Base-by-base conservation (phyloP, 2,113 vertebrate species). In the Copsychus sechellarum region DNA sequence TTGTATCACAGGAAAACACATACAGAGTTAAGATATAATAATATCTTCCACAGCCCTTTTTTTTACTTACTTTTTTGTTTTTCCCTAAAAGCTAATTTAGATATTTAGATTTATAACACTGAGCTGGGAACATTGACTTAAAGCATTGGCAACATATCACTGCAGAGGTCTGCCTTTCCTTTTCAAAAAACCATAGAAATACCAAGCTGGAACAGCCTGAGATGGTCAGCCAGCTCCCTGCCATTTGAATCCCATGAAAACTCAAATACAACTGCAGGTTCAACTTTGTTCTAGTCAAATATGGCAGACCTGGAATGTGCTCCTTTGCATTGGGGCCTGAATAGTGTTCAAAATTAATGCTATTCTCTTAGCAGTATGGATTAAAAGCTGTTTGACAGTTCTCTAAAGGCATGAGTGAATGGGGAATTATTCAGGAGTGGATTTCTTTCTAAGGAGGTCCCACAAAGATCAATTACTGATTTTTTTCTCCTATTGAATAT, bases 231-330 rank as follows among this genome's bases (percentile, higher is more conserved):
- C 95, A 92, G 72, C 80, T 93, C 83, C 88, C 94, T 90, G 83
- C 86, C 90, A 31, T 92, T 92, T 93, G 83, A 97, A 81, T 83
- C 51, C 45, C 56, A 58, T 60, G 67, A 91, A 96, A 93, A 81
- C 79, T 91, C 67, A 90, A 93, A 92, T 93, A 86, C 70, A 96
- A 85, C 71, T 94, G 74, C 79, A 90, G 67, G 74, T 93, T 83
- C 62, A 83, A 77, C 54, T 92, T 90, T 88, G 62, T 93, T 95
- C 85, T 94, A 79, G 74, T 90, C 64, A 5, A 88, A 72, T 50
- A 92, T 18, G 8, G 47, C 25, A 54, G 79, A 56, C 28, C 25
- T 66, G 88, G 79, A 94, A 91, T 48, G 31, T 62, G 31, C 12
- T 88, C 64, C 51, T 90, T 91, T 94, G 60, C 58, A 72, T 0